Conservation (phyloP, 2,113 vertebrate species). For the Nymphicus hollandicus region DNA sequence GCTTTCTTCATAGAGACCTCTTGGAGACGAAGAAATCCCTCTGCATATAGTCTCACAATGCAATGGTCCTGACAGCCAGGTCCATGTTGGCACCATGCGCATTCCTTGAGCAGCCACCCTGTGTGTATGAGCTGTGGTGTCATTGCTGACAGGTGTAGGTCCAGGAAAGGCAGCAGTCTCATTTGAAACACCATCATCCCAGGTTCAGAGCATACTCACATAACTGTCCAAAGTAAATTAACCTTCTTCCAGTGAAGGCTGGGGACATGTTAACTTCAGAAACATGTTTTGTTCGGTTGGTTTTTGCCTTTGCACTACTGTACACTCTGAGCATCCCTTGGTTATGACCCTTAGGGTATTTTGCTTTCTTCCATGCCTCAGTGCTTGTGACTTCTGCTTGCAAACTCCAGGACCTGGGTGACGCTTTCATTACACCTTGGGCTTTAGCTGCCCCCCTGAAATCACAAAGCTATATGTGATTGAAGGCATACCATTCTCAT, state of each 20-base stretch:
- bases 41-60: neutral
- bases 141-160: neutral
- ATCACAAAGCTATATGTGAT: neutral
- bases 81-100: fast-evolving
- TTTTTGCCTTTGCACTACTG: neutral
- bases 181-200: neutral
- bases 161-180: neutral
- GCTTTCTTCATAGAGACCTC: neutral
- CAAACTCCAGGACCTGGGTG: neutral
- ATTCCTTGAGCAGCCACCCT: neutral
- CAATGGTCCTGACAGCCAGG: neutral
- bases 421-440: neutral
- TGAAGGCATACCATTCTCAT: neutral
- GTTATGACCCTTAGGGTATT: neutral
- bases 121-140: neutral
- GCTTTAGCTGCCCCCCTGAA: neutral
- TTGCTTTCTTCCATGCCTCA: neutral
- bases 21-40: neutral
- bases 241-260: neutral
- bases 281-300: neutral
- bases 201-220: neutral
- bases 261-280: neutral
- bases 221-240: neutral
- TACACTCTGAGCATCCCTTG: neutral
- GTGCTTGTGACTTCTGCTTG: neutral